These are phyloP conservation scores for Sitta carolinensis DNA, from an alignment of 2,797 vertebrate genomes.

Conservation along the genomic window DNA sequence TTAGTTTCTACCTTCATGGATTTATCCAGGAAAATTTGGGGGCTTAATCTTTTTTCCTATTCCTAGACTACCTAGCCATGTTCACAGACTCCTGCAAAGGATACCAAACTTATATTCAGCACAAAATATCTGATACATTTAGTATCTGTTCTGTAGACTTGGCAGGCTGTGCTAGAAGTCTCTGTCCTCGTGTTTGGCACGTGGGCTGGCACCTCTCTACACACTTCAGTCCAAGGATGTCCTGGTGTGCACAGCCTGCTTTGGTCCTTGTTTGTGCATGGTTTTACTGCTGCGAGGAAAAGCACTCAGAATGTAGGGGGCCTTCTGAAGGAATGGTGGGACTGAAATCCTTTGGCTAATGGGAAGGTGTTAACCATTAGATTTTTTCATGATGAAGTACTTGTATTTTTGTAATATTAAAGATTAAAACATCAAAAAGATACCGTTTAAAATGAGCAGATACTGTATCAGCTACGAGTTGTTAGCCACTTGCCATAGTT, in stretches of 20 bases:
- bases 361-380: neutral
- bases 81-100: neutral
- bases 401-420: neutral
- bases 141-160: neutral
- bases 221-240: neutral
- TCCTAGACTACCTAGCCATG: neutral
- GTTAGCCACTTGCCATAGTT: neutral
- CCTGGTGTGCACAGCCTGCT: neutral
- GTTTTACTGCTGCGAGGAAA: neutral
- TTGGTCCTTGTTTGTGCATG: neutral
- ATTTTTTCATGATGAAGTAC: neutral
- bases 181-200: neutral
- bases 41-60: neutral
- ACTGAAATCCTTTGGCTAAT: neutral
- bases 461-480: neutral
- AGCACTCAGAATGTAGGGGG: neutral
- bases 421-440: neutral
- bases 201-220: neutral
- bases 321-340: neutral
- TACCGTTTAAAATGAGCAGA: neutral
- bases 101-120: neutral
- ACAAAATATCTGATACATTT: neutral
- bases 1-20: neutral
- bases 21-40: neutral
- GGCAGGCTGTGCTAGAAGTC: neutral